Base-by-base conservation (phyloP, 2,888 invertebrate species). In the Nomada fabriciana region DNA sequence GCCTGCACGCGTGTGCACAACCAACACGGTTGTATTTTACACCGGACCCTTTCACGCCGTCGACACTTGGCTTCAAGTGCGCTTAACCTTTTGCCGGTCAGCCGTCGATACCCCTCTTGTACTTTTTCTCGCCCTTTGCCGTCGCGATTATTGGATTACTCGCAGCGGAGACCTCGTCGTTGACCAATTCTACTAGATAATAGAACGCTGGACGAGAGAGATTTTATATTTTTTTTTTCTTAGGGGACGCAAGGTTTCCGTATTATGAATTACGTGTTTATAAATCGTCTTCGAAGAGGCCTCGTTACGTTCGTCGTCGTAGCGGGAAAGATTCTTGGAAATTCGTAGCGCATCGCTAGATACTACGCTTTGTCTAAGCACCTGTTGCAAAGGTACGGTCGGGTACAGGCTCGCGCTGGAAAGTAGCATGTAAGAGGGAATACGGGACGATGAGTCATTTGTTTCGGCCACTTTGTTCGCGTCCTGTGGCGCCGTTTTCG, bases 351-450 rank as follows among this genome's bases (percentile, higher is more conserved):
- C 64, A 50, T 61, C 71, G 77, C 81, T 81, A 85, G 75, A 85
- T 77, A 71, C 71, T 76, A 60, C 84, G 84, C 84, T 88, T 84
- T 86, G 88, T 86, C 84, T 80, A 76, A 88, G 82, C 87, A 87
- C 87, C 87, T 87, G 87, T 87, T 87, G 87, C 88, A 20, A 76
- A 43, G 36, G 52, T 7, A 25, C 68, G 69, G 10, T 64, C 57
- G 68, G 52, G 57, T 53, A 53, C 47, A 73, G 25, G 42, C 55
- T 52, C 59, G 50, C 50, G 68, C 36, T 18, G 59, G 18, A 69
- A 74, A 68, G 74, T 72, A 75, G 52, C 57, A 57, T 57, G 61
- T 65, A 76, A 72, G 43, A 69, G 55, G 36, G 55, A 75, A 42
- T n/a, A 13, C 43, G 20, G n/a, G 29, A 29, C 15, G 25, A 13